These are phyloP conservation scores for Sterrhoptilus dennistouni DNA, from an alignment of 2,113 vertebrate genomes.

Conservation along the genomic window DNA sequence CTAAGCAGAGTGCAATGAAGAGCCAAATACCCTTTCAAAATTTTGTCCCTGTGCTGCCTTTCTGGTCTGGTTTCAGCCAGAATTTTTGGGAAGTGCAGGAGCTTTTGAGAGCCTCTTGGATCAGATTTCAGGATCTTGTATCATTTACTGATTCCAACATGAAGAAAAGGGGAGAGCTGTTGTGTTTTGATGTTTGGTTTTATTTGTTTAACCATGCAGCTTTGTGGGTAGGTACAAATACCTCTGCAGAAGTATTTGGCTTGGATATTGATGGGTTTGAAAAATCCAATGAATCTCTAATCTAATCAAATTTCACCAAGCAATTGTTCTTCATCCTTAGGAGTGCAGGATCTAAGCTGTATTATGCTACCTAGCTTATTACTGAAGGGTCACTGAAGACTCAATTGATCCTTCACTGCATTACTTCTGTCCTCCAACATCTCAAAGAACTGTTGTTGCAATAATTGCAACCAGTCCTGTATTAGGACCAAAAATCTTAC, in stretches of 20 bases:
- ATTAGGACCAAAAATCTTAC: background rate
- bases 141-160: background rate
- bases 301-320: background rate
- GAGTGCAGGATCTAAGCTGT: background rate
- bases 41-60: background rate
- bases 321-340: background rate
- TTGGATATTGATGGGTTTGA: background rate
- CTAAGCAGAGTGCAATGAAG: background rate
- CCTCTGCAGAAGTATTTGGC: background rate
- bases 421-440: background rate
- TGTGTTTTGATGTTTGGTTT: fast-evolving
- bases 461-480: background rate
- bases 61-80: background rate
- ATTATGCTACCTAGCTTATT: background rate
- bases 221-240: background rate
- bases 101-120: background rate
- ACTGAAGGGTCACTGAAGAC: background rate
- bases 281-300: background rate
- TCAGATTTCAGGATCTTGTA: background rate
- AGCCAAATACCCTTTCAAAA: background rate
- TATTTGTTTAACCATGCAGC: background rate
- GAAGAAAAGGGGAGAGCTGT: background rate
- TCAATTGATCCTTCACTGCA: background rate
- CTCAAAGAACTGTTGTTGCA: background rate
- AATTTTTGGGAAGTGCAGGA: background rate